Percentiles rank a stretch among this genome's conserved stretches.
Conservation (phyloP, 2,797 vertebrate genomes). For the Sebastes wilsoni region DNA sequence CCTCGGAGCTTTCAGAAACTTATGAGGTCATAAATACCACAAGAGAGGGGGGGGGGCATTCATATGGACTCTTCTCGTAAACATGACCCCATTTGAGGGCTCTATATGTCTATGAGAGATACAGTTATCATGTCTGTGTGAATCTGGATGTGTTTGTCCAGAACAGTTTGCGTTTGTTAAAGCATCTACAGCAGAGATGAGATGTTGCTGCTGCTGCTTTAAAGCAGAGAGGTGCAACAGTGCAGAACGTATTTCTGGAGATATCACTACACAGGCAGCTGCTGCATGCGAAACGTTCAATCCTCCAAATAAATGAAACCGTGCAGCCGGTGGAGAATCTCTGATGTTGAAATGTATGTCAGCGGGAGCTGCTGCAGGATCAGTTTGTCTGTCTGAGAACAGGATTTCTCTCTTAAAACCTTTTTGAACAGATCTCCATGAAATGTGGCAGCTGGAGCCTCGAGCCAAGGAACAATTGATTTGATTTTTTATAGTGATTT, state of each 20-base stretch:
- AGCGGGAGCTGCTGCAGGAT: background rate
- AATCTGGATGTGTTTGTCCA: background rate
- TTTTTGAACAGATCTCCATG: background rate
- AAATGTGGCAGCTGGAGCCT: background rate
- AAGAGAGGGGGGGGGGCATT: no score
- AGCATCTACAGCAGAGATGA: background rate
- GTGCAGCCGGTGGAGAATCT: conserved; percentile 4
- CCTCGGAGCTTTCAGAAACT: no score
- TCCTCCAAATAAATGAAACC: background rate
- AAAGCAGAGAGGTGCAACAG: background rate
- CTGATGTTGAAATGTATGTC: background rate
- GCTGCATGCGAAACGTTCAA: background rate
- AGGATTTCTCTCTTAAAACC: conserved; percentile 1
- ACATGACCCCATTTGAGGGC: no score
- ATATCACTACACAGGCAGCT: background rate
- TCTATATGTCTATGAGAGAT: no score
- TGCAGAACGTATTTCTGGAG: background rate
- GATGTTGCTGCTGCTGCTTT: background rate
- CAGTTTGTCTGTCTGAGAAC: background rate
- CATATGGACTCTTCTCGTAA: no score
- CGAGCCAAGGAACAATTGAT: conserved; percentile 1
- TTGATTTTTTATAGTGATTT: conserved; percentile 13
- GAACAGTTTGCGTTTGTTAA: background rate
- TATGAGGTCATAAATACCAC: no score
- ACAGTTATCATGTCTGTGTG: background rate